Evolutionary conservation across 2,113 vertebrate genomes (phyloP).

Genomic region (Erinaceus europaeus): DNA sequence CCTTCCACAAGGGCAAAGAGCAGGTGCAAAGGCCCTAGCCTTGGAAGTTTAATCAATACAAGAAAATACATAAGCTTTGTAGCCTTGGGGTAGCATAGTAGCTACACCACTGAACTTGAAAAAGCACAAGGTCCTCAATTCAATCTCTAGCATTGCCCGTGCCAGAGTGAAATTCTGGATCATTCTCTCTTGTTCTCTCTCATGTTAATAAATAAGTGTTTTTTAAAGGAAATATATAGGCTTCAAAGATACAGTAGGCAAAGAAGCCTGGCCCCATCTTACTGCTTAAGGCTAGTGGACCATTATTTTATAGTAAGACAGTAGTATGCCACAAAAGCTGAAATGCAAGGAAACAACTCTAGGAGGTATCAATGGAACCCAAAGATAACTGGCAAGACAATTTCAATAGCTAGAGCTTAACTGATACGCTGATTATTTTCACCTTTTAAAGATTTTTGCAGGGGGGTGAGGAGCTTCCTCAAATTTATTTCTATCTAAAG

Average conservation of each 20-base stretch:
- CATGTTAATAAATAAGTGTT: neutral
- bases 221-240: neutral
- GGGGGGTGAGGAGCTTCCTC: neutral
- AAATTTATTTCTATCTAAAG: neutral
- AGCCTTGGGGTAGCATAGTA: no score
- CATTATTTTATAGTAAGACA: neutral
- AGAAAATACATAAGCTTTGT: no score
- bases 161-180: no score
- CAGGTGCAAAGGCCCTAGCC: neutral
- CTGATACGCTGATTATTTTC: neutral
- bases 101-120: no score
- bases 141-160: no score
- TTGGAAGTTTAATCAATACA: neutral
- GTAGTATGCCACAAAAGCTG: neutral
- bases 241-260: neutral
- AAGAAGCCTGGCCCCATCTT: neutral
- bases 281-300: neutral
- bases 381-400: neutral
- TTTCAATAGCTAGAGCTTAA: neutral
- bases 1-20: neutral
- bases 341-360: neutral
- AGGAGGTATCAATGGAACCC: neutral
- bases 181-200: no score
- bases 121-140: no score
- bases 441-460: neutral